A percentile compares a stretch with the other conserved stretches of the same genome.
These are phyloP conservation scores for Muricea muricata DNA, from an alignment of 92 coral and sea anemone genomes.

Conservation along the genomic window DNA sequence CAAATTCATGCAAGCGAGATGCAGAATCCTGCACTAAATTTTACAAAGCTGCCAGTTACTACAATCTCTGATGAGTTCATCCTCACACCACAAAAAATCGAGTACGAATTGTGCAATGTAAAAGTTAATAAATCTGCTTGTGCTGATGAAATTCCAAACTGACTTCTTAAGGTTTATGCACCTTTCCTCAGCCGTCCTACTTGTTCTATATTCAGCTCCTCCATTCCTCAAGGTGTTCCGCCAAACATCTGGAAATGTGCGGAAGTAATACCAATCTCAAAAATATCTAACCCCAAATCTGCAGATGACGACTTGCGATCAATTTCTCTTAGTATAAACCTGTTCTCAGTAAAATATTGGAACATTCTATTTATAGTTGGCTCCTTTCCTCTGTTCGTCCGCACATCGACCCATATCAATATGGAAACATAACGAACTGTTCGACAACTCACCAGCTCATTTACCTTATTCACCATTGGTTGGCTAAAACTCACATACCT, in stretches of 20 bases:
- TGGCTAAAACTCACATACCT: background rate
- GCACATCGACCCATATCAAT: constrained; percentile 42
- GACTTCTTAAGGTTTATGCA: constrained; percentile 45
- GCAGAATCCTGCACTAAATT: constrained; percentile 27
- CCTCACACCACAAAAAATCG: constrained; percentile 31
- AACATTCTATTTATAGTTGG: constrained; percentile 57
- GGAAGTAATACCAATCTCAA: constrained; percentile 51
- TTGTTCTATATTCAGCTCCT: constrained; percentile 46
- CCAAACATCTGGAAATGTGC: constrained; percentile 59
- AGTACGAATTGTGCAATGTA: constrained; percentile 16
- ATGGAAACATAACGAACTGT: constrained; percentile 42
- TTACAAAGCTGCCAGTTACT: constrained; percentile 3
- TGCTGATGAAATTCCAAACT: constrained; percentile 59
- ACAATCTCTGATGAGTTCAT: constrained; percentile 37
- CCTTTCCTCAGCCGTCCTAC: constrained; percentile 30
- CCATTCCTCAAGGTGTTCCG: constrained; percentile 38
- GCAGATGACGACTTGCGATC: constrained; percentile 58
- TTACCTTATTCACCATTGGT: constrained; percentile 50
- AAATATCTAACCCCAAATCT: constrained; percentile 51
- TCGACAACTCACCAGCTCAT: constrained; percentile 55
- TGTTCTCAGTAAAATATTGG: constrained; percentile 54
- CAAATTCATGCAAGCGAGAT: constrained; percentile 10
- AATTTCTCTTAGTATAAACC: constrained; percentile 53
- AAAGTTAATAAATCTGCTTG: constrained; percentile 34
- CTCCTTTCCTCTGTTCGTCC: constrained; percentile 39